These are phyloP conservation scores for Pardosa pseudoannulata DNA, from an alignment of 2,888 invertebrate genomes.

Conservation along the genomic window DNA sequence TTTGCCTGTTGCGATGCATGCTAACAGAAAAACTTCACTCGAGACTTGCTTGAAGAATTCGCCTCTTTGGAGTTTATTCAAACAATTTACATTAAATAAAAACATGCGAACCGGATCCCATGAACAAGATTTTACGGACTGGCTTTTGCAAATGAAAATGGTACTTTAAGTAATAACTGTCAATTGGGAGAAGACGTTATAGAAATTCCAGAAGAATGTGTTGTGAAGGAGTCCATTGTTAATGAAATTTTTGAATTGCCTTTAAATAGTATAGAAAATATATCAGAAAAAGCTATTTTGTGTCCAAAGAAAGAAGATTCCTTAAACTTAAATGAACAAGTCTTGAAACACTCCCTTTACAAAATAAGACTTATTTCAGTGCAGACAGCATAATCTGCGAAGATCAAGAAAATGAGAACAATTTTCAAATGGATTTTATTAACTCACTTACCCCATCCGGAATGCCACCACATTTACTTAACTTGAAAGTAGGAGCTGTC, in stretches of 20 bases:
- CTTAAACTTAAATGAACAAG: neutral
- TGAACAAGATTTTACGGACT: neutral
- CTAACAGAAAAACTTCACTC: neutral
- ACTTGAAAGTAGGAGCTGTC: neutral
- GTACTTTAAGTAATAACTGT: neutral
- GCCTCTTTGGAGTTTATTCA: neutral
- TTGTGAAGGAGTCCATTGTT: neutral
- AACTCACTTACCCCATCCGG: neutral
- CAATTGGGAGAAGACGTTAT: neutral
- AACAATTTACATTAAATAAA: neutral
- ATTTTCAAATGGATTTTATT: neutral
- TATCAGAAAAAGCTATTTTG: slow-evolving; percentile 1
- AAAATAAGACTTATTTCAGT: neutral
- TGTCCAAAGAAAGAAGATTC: slow-evolving; percentile 1
- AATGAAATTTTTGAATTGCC: too few relatives aligned
- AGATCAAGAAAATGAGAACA: neutral
- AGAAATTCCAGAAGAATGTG: neutral
- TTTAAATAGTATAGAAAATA: neutral
- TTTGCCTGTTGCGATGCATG: slow-evolving; percentile 29
- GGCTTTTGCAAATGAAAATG: neutral
- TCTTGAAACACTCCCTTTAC: neutral
- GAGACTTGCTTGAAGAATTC: neutral
- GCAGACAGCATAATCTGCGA: neutral
- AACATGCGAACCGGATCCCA: neutral
- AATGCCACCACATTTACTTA: neutral